Evolutionary conservation across 2,888 invertebrate species (phyloP).

Genomic region (Crocallis elinguaria): DNA sequence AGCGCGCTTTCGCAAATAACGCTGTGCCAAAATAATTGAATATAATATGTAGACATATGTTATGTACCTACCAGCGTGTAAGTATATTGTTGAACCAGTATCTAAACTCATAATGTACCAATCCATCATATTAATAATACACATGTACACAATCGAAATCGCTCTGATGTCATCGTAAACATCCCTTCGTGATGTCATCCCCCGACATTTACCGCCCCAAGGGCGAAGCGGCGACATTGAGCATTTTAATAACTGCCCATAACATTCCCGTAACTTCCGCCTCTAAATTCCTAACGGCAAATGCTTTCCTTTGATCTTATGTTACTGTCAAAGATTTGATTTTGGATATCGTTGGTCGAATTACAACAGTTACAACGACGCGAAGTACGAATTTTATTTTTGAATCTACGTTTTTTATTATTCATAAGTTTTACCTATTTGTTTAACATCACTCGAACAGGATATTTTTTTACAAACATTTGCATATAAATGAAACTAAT

Average conservation of each 20-base stretch:
- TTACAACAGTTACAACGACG: too few species aligned
- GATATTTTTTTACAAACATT: too few species aligned
- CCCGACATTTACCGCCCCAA: constrained; percentile 2
- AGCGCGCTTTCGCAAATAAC: too few species aligned
- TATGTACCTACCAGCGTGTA: not conserved
- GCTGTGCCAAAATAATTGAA: too few species aligned
- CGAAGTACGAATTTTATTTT: too few species aligned
- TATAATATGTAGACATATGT: too few species aligned
- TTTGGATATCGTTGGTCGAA: too few species aligned
- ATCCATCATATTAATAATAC: not conserved
- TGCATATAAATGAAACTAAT: too few species aligned
- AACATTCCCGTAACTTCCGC: constrained; percentile 3
- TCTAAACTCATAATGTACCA: not conserved
- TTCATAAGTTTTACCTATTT: too few species aligned
- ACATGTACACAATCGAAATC: not conserved
- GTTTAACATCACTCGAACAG: too few species aligned
- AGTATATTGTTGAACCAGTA: not conserved
- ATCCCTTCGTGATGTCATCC: constrained; percentile 3
- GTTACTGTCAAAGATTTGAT: too few species aligned
- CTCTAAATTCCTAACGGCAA: not conserved
- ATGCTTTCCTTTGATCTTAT: not conserved
- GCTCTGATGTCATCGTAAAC: constrained; percentile 5
- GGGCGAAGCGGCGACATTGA: constrained; percentile 9
- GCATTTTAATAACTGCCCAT: constrained; percentile 1
- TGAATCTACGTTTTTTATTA: too few species aligned